phyloP scores from a whole-genome alignment of 2,797 vertebrate species.

The Vultur gryphus region DNA sequence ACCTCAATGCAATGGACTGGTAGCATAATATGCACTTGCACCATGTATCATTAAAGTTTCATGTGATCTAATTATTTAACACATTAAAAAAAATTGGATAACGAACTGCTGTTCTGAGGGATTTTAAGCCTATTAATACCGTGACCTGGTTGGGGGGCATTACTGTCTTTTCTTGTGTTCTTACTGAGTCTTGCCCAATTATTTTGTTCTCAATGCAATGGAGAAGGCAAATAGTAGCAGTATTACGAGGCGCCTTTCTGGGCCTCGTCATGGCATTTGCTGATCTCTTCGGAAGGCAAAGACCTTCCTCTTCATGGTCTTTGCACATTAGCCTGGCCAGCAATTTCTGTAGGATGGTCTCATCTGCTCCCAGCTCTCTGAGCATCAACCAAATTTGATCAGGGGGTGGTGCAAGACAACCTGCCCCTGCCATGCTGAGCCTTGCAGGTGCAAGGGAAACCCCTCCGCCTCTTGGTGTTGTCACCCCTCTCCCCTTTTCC shows the following conservation, averaged over 20 bases:
- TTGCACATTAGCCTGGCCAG: neutral
- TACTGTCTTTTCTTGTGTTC: neutral
- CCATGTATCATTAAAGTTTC: neutral
- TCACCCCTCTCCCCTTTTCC: neutral
- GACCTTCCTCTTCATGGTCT: neutral
- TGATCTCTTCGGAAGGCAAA: neutral
- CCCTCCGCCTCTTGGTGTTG: rapidly evolving
- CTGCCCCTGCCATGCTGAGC: neutral
- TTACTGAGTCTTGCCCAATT: neutral
- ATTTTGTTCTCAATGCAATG: neutral
- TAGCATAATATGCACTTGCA: neutral
- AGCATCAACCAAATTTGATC: neutral
- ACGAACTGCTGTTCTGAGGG: neutral
- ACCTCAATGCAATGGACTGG: neutral
- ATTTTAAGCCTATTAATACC: neutral
- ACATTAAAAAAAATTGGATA: neutral
- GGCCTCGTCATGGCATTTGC: neutral
- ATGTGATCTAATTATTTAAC: neutral
- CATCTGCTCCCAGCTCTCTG: neutral
- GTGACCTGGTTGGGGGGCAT: neutral
- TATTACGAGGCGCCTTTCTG: neutral
- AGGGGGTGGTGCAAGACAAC: neutral
- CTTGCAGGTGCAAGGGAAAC: neutral
- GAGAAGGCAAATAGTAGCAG: neutral
- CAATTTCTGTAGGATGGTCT: neutral